phyloP scores from a whole-genome alignment of 2,797 vertebrate species.

The Anisognathus igniventris region DNA sequence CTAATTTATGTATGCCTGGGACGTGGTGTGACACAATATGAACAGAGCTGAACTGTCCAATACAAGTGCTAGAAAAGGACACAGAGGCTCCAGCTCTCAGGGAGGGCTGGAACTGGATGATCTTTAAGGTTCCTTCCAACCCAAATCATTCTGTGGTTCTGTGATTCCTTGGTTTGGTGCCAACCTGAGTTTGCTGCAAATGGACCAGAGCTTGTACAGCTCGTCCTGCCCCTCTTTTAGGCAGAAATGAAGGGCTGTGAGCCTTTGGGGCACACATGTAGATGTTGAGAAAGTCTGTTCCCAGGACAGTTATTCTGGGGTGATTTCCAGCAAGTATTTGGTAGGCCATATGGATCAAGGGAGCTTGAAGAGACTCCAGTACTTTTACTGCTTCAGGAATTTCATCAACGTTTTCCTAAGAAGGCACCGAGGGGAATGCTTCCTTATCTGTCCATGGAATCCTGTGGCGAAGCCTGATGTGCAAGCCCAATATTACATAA shows the following conservation, averaged over 20 bases:
- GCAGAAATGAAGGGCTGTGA: background rate
- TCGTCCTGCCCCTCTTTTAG: background rate
- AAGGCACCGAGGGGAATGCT: background rate
- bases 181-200: background rate
- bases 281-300: background rate
- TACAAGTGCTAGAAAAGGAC: background rate
- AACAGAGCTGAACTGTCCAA: background rate
- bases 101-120: background rate
- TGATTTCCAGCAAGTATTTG: constrained; percentile 9
- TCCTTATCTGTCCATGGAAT: constrained; percentile 49
- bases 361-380: background rate
- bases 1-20: background rate
- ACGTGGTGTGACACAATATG: background rate
- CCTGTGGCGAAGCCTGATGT: constrained; percentile 39
- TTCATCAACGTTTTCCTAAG: constrained; percentile 23
- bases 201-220: background rate
- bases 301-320: background rate
- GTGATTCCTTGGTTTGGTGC: background rate
- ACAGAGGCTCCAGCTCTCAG: background rate
- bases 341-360: background rate
- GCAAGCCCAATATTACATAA: constrained; percentile 19
- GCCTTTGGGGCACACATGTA: background rate
- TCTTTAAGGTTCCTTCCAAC: background rate
- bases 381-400: constrained; percentile 29
- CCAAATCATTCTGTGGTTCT: background rate